phyloP scores from a whole-genome alignment of 2,797 vertebrate species.

The Atherinosoma microstoma region DNA sequence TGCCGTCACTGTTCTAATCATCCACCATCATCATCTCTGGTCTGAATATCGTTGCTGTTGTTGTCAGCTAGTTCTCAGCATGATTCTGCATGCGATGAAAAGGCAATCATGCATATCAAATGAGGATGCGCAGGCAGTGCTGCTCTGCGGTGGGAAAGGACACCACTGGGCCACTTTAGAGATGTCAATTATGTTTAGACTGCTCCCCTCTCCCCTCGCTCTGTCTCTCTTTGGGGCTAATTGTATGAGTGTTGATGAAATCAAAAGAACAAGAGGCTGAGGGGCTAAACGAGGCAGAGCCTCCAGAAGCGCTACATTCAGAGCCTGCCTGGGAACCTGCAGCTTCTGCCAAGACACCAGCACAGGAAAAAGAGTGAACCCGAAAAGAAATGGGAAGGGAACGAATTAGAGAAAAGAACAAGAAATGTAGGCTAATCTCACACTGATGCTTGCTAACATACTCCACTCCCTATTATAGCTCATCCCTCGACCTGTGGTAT shows the following conservation, averaged over 20 bases:
- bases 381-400: conserved; percentile 59
- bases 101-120: conserved; percentile 76
- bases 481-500: neutral
- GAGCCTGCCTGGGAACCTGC: conserved; percentile 82
- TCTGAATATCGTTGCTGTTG: conserved; percentile 54
- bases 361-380: conserved; percentile 48
- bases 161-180: conserved; percentile 68
- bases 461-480: conserved; percentile 2
- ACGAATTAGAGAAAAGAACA: conserved; percentile 36
- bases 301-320: conserved; percentile 77
- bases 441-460: conserved; percentile 29
- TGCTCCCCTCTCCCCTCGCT: conserved; percentile 38
- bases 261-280: conserved; percentile 69
- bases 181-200: conserved; percentile 75
- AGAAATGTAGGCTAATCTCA: conserved; percentile 35
- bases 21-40: conserved; percentile 42
- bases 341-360: conserved; percentile 80
- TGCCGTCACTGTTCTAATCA: conserved; percentile 45
- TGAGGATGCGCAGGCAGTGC: conserved; percentile 62
- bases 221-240: conserved; percentile 59
- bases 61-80: conserved; percentile 67
- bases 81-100: conserved; percentile 71
- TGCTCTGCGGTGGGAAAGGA: conserved; percentile 69
- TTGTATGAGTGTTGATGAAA: conserved; percentile 74
- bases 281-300: conserved; percentile 73